phyloP scores from a whole-genome alignment of 2,113 vertebrate species.

The Chrysemys picta region DNA sequence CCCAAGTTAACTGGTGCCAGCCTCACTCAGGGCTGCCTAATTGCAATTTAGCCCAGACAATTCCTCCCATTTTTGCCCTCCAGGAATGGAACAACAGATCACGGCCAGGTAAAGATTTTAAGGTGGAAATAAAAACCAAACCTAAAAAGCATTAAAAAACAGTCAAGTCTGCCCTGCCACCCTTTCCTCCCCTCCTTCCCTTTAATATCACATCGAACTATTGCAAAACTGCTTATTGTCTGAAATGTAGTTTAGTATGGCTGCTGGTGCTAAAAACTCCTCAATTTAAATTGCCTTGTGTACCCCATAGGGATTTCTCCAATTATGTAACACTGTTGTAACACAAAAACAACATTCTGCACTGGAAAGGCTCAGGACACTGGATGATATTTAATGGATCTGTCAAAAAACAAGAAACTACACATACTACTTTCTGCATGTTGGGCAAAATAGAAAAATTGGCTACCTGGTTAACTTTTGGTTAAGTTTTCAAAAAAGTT shows the following conservation, averaged over 20 bases:
- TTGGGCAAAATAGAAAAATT: not conserved
- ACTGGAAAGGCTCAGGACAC: not conserved
- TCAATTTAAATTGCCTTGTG: slow-evolving; percentile 39
- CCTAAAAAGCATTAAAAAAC: slow-evolving; percentile 76
- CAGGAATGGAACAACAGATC: slow-evolving; percentile 99
- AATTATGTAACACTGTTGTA: slow-evolving; percentile 43
- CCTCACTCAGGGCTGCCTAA: slow-evolving; percentile 97
- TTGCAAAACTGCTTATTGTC: slow-evolving; percentile 38
- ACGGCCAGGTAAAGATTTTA: slow-evolving; percentile 98
- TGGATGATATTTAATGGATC: slow-evolving; percentile 12
- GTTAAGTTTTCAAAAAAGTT: slow-evolving; percentile 26
- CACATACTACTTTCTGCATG: not conserved
- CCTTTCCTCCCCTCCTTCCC: slow-evolving; percentile 47
- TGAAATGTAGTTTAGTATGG: slow-evolving; percentile 45
- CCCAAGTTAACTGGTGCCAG: slow-evolving; percentile 99
- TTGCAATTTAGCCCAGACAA: slow-evolving; percentile 99
- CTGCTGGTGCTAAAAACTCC: not conserved
- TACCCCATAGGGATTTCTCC: slow-evolving; percentile 30
- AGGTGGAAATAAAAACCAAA: slow-evolving; percentile 93
- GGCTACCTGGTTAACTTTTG: not conserved
- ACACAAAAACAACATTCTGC: slow-evolving; percentile 45
- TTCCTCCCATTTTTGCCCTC: slow-evolving; percentile 95
- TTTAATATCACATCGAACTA: slow-evolving; percentile 61
- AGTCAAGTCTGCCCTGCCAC: slow-evolving; percentile 19
- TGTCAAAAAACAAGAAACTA: slow-evolving; percentile 15